Evolutionary conservation across 2,797 vertebrate species (phyloP).

Genomic region (Malurus leucopterus): DNA sequence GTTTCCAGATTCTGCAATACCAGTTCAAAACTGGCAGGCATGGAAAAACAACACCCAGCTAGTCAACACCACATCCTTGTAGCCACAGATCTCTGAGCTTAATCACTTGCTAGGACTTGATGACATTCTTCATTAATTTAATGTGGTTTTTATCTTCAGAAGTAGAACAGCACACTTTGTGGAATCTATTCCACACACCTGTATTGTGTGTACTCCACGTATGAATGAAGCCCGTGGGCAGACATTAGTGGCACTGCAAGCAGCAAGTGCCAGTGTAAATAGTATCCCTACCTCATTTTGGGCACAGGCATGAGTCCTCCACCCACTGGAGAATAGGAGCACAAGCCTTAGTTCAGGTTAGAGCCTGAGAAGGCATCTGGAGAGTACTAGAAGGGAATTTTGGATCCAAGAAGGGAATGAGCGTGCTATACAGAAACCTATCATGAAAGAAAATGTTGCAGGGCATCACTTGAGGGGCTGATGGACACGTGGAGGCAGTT

Average conservation of each 20-base stretch:
- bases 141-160: background rate
- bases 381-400: background rate
- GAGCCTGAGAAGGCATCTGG: background rate
- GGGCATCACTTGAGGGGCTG: background rate
- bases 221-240: background rate
- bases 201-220: background rate
- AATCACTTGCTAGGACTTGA: background rate
- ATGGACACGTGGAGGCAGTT: background rate
- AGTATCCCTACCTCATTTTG: background rate
- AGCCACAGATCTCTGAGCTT: background rate
- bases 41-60: background rate
- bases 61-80: background rate
- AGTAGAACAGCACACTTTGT: background rate
- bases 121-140: background rate
- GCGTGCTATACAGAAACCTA: background rate
- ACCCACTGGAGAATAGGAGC: background rate
- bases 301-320: background rate
- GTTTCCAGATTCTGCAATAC: background rate
- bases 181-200: conserved; percentile 13
- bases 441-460: background rate
- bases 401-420: background rate
- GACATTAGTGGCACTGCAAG: background rate
- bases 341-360: background rate
- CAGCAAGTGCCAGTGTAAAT: background rate
- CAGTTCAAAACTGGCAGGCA: background rate